These are phyloP conservation scores for Sipha flava DNA, from an alignment of 1,140 invertebrate species.

Conservation along the genomic window DNA sequence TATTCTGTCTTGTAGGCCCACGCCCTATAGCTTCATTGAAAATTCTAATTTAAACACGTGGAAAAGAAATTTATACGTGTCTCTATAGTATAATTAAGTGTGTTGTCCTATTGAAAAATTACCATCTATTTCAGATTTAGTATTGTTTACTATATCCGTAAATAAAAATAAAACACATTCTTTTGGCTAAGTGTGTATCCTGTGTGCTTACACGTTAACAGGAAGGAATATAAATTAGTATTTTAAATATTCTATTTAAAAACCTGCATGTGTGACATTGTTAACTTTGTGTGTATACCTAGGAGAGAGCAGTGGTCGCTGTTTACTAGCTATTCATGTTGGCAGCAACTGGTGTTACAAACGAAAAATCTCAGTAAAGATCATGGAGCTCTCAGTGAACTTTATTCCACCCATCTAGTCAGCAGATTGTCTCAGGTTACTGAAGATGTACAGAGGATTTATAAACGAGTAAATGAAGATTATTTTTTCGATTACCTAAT, in stretches of 20 bases:
- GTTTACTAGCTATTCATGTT: constrained; percentile 83
- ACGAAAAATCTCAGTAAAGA: constrained; percentile 80
- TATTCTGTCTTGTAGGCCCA: too few relatives aligned
- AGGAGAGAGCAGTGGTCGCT: constrained; percentile 88
- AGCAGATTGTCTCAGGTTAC: constrained; percentile 72
- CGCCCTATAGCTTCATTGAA: not conserved
- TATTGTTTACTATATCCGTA: not conserved
- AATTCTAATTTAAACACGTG: not conserved
- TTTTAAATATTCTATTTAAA: not conserved
- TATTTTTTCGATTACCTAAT: too few relatives aligned
- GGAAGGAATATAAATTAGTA: constrained; percentile 21
- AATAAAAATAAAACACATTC: not conserved
- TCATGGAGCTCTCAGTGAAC: constrained; percentile 76
- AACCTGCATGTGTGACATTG: not conserved
- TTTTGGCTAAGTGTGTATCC: not conserved
- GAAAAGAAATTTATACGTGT: not conserved
- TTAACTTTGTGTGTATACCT: constrained; percentile 39
- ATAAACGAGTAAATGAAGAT: constrained; percentile 60
- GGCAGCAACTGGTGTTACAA: constrained; percentile 80
- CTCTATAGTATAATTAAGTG: not conserved
- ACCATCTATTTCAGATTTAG: not conserved
- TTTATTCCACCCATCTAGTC: constrained; percentile 78
- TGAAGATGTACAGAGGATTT: constrained; percentile 84
- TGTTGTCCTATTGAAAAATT: not conserved
- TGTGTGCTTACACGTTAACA: not conserved